phyloP scores from a whole-genome alignment of 1,140 invertebrate species.

The Heliconius hermathena region DNA sequence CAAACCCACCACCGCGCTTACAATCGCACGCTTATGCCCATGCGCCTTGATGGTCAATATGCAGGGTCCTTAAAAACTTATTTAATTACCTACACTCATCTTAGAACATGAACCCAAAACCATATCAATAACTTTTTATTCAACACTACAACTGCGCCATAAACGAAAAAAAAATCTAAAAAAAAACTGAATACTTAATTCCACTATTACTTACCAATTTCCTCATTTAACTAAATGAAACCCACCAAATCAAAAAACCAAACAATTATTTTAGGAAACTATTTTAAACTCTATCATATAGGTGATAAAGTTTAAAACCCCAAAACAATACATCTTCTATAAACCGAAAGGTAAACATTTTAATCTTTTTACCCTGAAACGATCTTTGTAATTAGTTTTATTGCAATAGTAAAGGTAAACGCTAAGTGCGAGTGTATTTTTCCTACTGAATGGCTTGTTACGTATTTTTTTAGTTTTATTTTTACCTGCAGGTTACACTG shows the following conservation, averaged over 20 bases:
- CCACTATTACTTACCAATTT: neutral
- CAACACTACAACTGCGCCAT: neutral
- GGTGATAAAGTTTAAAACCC: neutral
- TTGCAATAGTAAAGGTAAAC: neutral
- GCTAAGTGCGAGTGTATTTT: neutral
- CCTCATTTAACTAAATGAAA: neutral
- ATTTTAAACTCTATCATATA: neutral
- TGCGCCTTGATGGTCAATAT: too few relatives aligned
- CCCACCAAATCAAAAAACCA: neutral
- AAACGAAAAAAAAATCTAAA: neutral
- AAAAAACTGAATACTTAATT: neutral
- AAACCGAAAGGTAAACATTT: neutral
- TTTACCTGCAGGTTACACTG: neutral
- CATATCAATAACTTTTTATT: neutral
- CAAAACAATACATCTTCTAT: neutral
- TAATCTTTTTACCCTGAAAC: neutral
- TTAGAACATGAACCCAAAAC: neutral
- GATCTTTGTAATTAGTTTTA: constrained; percentile 9
- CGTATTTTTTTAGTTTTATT: neutral
- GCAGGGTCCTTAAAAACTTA: too few relatives aligned
- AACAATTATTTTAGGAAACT: neutral
- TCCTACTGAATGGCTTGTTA: neutral
- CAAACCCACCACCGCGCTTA: too few relatives aligned
- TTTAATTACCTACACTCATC: neutral
- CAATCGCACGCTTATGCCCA: too few relatives aligned